Evolutionary conservation across 2,113 vertebrate species (phyloP), one percentile per base, ranked within the genome.

Genomic region (Eclectus roratus): DNA sequence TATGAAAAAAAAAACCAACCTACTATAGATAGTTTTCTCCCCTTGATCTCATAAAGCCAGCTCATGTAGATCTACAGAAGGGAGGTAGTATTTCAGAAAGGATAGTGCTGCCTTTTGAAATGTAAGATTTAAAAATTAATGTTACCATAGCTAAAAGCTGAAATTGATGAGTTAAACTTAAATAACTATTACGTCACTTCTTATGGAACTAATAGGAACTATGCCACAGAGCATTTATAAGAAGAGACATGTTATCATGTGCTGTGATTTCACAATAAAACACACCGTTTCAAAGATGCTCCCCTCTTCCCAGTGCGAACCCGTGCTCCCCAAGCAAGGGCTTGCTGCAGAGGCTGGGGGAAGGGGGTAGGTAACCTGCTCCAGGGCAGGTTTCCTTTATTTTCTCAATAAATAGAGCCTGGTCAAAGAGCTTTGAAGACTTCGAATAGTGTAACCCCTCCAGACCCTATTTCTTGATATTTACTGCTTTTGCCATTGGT

Each of bases 21-120:
- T 60, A 19, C 82, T 70, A n/a, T 1, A 91, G 58, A 60, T 21
- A 71, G 39, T 17, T 72, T 72, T 87, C 17, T 63, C 41, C 35
- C 17, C 56, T 69, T 11, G 28, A 69, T 49, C 44, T 86, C 77
- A 35, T 47, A 84, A 88, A 91, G 44, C 1, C 27, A 74, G 39
- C 43, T 89, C 55, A 20, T 4, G 24, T 20, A 55, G 47, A 71
- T 41, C 68, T 70, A 27, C 35, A 60, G 80, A 47, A 80, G 35
- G 27, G 55, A 88, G 58, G 33, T 31, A 73, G 7, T 19, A 70
- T 80, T 74, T 90, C 71, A 83, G 88, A 77, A 78, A 93, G 56
- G 31, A 29, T 21, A 47, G 33, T 37, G 23, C 39, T 52, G 35
- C 44, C 63, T 56, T 81, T 87, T 61, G 69, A 84, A 91, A 65